Evolutionary conservation across 2,113 vertebrate genomes (phyloP).

Genomic region (Pitta sordida): DNA sequence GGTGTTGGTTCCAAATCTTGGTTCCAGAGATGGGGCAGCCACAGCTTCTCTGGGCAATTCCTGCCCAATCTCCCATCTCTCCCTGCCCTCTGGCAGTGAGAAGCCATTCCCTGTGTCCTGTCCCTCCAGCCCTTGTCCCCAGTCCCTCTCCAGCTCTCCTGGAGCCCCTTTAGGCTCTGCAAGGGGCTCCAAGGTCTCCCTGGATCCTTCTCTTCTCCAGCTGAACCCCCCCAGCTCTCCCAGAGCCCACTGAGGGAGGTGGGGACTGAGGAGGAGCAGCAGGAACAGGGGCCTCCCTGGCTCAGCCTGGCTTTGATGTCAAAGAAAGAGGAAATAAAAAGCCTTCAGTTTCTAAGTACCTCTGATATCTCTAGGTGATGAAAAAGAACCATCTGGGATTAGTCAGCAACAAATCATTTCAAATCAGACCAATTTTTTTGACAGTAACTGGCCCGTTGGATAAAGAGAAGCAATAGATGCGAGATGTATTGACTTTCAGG

Average conservation of each 20-base stretch:
- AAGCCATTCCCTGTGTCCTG: neutral
- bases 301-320: neutral
- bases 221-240: neutral
- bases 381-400: neutral
- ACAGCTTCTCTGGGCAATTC: neutral
- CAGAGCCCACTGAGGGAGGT: fast-evolving
- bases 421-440: neutral
- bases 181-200: neutral
- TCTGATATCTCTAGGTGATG: neutral
- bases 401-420: neutral
- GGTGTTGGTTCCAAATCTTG: no score
- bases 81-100: neutral
- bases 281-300: neutral
- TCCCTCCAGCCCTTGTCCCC: neutral
- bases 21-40: neutral
- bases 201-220: neutral
- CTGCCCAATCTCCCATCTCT: neutral
- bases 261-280: neutral
- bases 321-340: neutral
- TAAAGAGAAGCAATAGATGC: neutral
- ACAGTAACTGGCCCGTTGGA: neutral
- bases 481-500: neutral
- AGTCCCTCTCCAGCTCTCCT: neutral
- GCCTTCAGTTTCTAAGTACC: neutral
- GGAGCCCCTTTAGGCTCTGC: neutral